Conservation (phyloP, 92 coral and sea anemone species). For the Umimayanthus kanabou region DNA sequence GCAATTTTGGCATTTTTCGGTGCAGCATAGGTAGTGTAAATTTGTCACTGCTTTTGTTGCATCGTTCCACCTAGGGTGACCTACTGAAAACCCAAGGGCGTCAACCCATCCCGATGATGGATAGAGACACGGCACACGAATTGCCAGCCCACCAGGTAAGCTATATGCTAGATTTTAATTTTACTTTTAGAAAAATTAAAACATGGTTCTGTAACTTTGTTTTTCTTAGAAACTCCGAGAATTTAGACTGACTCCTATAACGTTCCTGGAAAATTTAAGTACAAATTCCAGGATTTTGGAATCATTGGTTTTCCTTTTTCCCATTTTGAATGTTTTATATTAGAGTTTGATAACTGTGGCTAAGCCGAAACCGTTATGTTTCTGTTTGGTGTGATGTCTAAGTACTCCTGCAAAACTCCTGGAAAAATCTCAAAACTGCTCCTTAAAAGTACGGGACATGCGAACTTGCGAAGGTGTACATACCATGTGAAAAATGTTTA, state of each 20-base stretch:
- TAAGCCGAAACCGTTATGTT: background rate
- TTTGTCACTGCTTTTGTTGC: background rate
- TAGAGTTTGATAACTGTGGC: too few relatives aligned
- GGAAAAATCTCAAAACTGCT: too few relatives aligned
- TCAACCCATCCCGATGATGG: slow-evolving; percentile 99
- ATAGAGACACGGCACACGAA: slow-evolving; percentile 93
- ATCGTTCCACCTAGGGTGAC: slow-evolving; percentile 69
- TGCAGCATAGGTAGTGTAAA: background rate
- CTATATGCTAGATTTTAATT: background rate
- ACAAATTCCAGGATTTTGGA: background rate
- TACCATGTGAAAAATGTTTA: too few relatives aligned
- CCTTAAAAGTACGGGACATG: too few relatives aligned
- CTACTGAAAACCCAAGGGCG: slow-evolving; percentile 93
- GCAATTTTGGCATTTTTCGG: background rate
- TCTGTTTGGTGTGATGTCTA: too few relatives aligned
- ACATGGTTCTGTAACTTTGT: too few relatives aligned
- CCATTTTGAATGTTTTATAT: too few relatives aligned
- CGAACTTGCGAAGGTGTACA: too few relatives aligned
- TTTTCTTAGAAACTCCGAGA: background rate
- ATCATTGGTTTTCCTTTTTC: too few relatives aligned
- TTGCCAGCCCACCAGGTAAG: slow-evolving; percentile 94
- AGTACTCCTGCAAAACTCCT: background rate
- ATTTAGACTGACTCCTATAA: background rate
- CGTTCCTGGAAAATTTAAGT: background rate
- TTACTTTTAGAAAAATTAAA: too few relatives aligned